Evolutionary conservation across 2,888 invertebrate species (phyloP).

Genomic region (Scaptomyza flava): DNA sequence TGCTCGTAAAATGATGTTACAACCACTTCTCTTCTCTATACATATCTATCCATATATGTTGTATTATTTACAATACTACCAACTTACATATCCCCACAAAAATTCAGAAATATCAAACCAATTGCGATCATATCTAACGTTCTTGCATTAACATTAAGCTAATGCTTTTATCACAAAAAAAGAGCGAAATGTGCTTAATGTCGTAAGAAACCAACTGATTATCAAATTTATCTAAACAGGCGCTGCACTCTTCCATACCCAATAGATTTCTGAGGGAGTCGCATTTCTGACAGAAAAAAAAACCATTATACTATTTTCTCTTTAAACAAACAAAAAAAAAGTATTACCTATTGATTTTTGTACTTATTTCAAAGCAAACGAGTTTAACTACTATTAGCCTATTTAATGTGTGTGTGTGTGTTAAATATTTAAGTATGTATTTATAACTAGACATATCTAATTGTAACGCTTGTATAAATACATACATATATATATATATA

Average conservation of each 20-base stretch:
- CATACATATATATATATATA: constrained; percentile 40
- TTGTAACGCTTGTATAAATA: constrained; percentile 56
- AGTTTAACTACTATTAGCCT: constrained; percentile 56
- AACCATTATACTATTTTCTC: constrained; percentile 44
- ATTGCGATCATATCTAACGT: constrained; percentile 48
- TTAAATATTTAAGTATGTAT: constrained; percentile 45
- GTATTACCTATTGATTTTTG: constrained; percentile 76
- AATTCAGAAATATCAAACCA: not conserved
- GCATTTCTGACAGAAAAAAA: constrained; percentile 78
- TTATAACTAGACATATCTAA: constrained; percentile 52
- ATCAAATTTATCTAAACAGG: constrained; percentile 78
- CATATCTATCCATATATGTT: constrained; percentile 41
- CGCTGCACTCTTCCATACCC: constrained; percentile 70
- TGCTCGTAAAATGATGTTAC: constrained; percentile 14
- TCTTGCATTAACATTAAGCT: constrained; percentile 42
- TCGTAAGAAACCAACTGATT: constrained; percentile 55
- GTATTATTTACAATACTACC: constrained; percentile 19
- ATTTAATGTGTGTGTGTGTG: constrained; percentile 51
- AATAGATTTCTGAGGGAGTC: constrained; percentile 76
- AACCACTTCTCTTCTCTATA: constrained; percentile 1
- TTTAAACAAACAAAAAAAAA: constrained; percentile 53
- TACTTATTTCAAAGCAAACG: constrained; percentile 39
- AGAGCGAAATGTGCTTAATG: constrained; percentile 44
- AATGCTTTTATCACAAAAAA: constrained; percentile 36
- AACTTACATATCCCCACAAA: constrained; percentile 39